Base-by-base conservation (phyloP, 2,888 invertebrate genomes). In the Troides oblongomaculatus region DNA sequence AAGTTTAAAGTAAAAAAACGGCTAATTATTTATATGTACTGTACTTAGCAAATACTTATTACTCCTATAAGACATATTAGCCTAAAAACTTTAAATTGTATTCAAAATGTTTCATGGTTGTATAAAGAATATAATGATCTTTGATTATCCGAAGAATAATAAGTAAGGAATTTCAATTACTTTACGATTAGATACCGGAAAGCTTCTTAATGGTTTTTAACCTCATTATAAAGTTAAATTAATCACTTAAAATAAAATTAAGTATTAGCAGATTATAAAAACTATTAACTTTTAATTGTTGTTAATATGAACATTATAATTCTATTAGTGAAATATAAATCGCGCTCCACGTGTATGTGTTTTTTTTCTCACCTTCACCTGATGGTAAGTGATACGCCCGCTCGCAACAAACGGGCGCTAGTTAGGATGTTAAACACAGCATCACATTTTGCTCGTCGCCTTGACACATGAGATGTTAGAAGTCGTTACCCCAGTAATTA, bases 241-340 rank as follows among this genome's bases (percentile, higher is more conserved):
- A 56, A 53, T 64, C 4, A 36, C 36, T 56, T 36, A 21, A 39
- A n/a, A 1, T 21, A 6, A 36, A 39, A 4, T 56, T 21, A 12
- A 17, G 14, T 25, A 62, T 50, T n/a, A 30, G 30, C 25, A 30
- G 30, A 56, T 63, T 63, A 36, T 8, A 56, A 53, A 56, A 63
- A 56, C 36, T 10, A 36, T 63, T 53, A 63, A 53, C 5, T 18
- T 43, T 21, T 18, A 61, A 39, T n/a, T 61, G 21, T 82, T 80
- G 80, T 80, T n/a, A 53, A 53, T n/a, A 30, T 30, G 5, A 30
- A 53, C n/a, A 53, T 53, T 53, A 53, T n/a, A 53, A 53, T n/a
- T 12, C 53, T 53, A 53, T n/a, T 53, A 53, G n/a, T 12, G 6
- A 53, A 53, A 50, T 50, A 50, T 50, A 18, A 50, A n/a, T 18